These are phyloP conservation scores for Takifugu rubripes DNA, from an alignment of 2,797 vertebrate species.

Conservation along the genomic window DNA sequence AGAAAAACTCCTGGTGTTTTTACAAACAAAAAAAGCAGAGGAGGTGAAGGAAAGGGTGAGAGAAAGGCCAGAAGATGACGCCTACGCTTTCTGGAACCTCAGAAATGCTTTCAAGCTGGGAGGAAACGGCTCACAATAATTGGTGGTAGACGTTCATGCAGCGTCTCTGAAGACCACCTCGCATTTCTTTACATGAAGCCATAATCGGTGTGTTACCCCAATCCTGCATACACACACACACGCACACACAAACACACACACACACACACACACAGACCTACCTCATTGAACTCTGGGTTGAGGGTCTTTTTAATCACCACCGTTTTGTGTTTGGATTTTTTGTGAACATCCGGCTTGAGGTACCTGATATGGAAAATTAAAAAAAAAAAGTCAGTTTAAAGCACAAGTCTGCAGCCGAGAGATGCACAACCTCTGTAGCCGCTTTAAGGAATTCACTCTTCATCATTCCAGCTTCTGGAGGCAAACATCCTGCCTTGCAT, in stretches of 20 bases:
- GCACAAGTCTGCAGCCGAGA: not conserved
- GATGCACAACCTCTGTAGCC: not conserved
- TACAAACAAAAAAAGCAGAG: not conserved
- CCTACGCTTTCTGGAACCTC: not conserved
- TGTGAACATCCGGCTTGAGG: slow-evolving; percentile 88
- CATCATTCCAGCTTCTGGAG: too few relatives aligned
- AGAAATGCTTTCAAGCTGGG: slow-evolving; percentile 30
- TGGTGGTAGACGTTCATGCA: slow-evolving; percentile 15
- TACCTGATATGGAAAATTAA: slow-evolving; percentile 72
- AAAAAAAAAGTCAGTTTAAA: not conserved
- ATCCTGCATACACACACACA: too few relatives aligned
- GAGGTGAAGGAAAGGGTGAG: not conserved
- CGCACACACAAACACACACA: not conserved
- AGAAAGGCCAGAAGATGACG: slow-evolving; percentile 24
- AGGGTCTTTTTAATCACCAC: slow-evolving; percentile 90
- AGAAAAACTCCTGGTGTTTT: slow-evolving; percentile 88
- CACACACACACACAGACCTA: slow-evolving; percentile 46
- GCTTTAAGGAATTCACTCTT: too few relatives aligned
- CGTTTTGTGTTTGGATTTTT: slow-evolving; percentile 93
- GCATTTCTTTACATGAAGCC: too few relatives aligned
- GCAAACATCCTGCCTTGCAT: too few relatives aligned
- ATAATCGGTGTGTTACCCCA: too few relatives aligned
- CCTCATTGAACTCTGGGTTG: slow-evolving; percentile 92
- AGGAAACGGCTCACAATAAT: slow-evolving; percentile 22
- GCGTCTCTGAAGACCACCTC: slow-evolving; percentile 5